These are phyloP conservation scores for Carassius auratus DNA, from an alignment of 2,113 vertebrate species.

Conservation along the genomic window DNA sequence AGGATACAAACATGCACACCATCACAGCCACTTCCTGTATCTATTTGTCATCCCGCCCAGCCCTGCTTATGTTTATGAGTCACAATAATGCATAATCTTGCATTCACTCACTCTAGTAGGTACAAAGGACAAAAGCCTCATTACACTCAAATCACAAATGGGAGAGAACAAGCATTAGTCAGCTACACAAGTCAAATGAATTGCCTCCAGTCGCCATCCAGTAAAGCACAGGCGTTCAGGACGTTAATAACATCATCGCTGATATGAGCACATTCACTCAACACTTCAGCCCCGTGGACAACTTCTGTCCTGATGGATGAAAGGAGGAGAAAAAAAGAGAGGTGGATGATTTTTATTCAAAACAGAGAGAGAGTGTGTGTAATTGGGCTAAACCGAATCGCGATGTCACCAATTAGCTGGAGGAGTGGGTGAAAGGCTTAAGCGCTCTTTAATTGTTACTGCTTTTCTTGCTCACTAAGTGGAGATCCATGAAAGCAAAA, in stretches of 20 bases:
- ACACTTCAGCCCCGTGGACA: slow-evolving; percentile 29
- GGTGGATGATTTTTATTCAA: slow-evolving; percentile 70
- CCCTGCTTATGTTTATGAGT: background rate
- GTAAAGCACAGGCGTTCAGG: background rate
- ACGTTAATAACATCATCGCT: slow-evolving; percentile 5
- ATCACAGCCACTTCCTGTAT: background rate
- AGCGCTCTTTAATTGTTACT: slow-evolving; percentile 51
- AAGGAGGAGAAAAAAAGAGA: slow-evolving; percentile 23
- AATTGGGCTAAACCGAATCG: slow-evolving; percentile 46
- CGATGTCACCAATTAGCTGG: slow-evolving; percentile 58
- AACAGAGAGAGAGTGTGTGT: slow-evolving; percentile 46
- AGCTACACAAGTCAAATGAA: slow-evolving; percentile 20
- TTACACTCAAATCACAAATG: slow-evolving; percentile 14
- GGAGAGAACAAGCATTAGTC: background rate
- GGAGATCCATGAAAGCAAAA: slow-evolving; percentile 12
- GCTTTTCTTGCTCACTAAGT: slow-evolving; percentile 48
- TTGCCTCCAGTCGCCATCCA: background rate
- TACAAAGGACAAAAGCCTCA: slow-evolving; percentile 21
- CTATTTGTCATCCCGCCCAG: background rate
- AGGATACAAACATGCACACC: background rate
- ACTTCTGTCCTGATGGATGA: slow-evolving; percentile 37
- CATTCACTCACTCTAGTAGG: slow-evolving; percentile 22
- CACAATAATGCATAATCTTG: background rate
- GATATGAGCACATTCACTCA: slow-evolving; percentile 21
- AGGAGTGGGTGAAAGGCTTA: slow-evolving; percentile 41